Base-by-base conservation (phyloP, 1,140 invertebrate species). In the Drosophila dunni region DNA sequence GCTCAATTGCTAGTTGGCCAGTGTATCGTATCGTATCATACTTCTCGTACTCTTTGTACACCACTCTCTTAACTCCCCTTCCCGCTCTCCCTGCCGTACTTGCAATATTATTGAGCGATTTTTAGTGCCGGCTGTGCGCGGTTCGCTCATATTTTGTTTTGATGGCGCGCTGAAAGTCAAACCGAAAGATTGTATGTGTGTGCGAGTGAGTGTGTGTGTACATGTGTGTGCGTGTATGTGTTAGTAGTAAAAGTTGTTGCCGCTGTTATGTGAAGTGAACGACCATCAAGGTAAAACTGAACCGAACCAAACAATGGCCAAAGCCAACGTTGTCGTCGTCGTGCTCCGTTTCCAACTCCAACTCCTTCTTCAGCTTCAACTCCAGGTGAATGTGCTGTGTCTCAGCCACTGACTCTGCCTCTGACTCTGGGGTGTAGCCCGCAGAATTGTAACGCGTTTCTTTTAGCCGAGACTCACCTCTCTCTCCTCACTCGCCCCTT, bases 211-310 rank as follows among this genome's bases (percentile, higher is more conserved):
- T 48, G 7, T 48, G 24, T 24, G 10, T 13, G 44, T 62, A 36
- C 62, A 29, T 45, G 11, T 50, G 20, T 64, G 11, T 63, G 17
- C 6, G 15, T 17, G 38, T 84, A 62, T 88, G 80, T 88, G 83
- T 89, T 90, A 90, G 84, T 90, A 84, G 84, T 89, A 89, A 89
- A 89, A 89, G 84, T 90, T 89, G 84, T 84, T 84, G 83, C 84
- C 75, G 75, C 56, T 79, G 64, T 78, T 78, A 70, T 64, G 69
- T 58, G 57, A 72, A 89, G 84, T 89, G 85, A 89, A 89, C 84
- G 84, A 90, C 84, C 84, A 89, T 90, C 84, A 89, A 89, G 84
- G 84, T 89, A 89, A 89, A 79, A 84, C 74, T 66, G 75, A 78
- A 71, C 34, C 38, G 53, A 70, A 45, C 57, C 46, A 45, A 68